A percentile compares a stretch with the other conserved stretches of the same genome.
phyloP scores from a whole-genome alignment of 64 coral and sea anemone species.

The Catalaphyllia jardinei region DNA sequence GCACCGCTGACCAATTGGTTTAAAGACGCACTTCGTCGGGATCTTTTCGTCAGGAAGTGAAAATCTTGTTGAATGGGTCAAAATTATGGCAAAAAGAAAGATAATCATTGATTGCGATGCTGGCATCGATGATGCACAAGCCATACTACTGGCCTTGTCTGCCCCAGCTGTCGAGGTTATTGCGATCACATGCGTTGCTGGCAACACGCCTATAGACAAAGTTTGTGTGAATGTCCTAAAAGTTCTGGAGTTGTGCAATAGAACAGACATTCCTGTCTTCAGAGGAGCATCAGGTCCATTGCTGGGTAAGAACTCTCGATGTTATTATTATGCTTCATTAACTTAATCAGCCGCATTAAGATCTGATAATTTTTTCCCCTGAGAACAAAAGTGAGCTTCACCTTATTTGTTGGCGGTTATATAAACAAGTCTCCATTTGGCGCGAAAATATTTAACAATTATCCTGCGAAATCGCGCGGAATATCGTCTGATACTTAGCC shows the following conservation, averaged over 20 bases:
- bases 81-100: slow-evolving; percentile 61
- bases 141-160: slow-evolving; percentile 61
- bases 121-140: slow-evolving; percentile 80
- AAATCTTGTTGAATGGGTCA: not conserved
- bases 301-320: slow-evolving; percentile 51
- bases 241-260: slow-evolving; percentile 68
- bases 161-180: slow-evolving; percentile 68
- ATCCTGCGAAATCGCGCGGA: no score
- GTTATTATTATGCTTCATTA: no score
- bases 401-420: no score
- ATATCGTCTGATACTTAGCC: no score
- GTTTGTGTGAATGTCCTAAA: slow-evolving; percentile 87
- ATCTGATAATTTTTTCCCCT: no score
- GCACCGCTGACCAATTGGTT: no score
- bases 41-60: not conserved
- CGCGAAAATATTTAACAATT: no score
- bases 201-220: slow-evolving; percentile 59
- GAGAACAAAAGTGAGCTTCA: no score
- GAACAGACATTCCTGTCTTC: slow-evolving; percentile 84
- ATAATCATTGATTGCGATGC: slow-evolving; percentile 88
- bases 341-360: no score
- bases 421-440: no score
- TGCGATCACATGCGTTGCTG: slow-evolving; percentile 88
- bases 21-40: not conserved
- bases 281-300: slow-evolving; percentile 73